phyloP scores from a whole-genome alignment of 2,113 vertebrate species.

The Orcinus orca region DNA sequence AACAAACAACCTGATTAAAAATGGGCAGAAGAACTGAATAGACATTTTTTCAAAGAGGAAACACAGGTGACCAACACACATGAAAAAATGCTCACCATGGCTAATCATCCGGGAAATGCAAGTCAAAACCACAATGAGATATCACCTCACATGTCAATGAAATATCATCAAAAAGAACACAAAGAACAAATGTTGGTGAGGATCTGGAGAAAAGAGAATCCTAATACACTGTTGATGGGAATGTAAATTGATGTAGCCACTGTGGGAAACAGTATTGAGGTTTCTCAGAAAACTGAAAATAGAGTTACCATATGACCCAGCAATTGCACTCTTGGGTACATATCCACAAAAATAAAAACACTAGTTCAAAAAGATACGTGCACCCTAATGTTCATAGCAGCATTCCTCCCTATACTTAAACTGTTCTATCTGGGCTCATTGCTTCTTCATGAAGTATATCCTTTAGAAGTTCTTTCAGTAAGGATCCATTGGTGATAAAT shows the following conservation, averaged over 20 bases:
- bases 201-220: background rate
- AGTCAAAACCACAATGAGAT: background rate
- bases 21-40: background rate
- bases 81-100: background rate
- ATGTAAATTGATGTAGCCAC: background rate
- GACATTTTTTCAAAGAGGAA: background rate
- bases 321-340: background rate
- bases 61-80: background rate
- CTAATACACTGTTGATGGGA: background rate
- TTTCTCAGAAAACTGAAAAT: background rate
- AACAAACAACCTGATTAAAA: background rate
- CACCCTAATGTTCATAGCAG: background rate
- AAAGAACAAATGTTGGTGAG: background rate
- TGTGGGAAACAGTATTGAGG: background rate
- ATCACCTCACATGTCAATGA: background rate
- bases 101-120: background rate
- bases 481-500: background rate
- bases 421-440: background rate
- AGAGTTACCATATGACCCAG: background rate
- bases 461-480: background rate
- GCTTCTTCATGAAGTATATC: background rate
- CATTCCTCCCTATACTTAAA: background rate
- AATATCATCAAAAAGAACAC: background rate
- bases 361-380: background rate
- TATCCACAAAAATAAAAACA: background rate